These are phyloP conservation scores for Erinaceus europaeus DNA, from an alignment of 2,113 vertebrate genomes.

Conservation along the genomic window DNA sequence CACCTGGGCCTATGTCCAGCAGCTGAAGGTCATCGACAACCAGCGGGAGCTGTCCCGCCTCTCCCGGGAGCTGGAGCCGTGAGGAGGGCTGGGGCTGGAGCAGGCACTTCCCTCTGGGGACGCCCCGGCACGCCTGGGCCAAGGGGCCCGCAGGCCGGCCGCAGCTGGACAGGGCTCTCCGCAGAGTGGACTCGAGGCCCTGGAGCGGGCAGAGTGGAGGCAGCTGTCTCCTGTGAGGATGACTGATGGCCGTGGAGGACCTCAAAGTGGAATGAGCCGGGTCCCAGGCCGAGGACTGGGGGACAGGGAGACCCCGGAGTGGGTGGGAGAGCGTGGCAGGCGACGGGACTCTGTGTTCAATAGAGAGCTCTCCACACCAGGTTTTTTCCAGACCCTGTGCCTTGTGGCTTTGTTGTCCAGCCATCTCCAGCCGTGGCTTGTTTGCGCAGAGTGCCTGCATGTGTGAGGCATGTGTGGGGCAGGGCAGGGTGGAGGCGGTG, in stretches of 20 bases:
- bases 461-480: background rate
- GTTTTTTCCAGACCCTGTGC: background rate
- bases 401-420: background rate
- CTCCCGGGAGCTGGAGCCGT: conserved; percentile 87
- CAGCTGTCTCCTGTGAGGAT: conserved; percentile 33
- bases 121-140: background rate
- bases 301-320: background rate
- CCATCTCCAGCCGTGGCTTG: background rate
- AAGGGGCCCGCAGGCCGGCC: conserved; percentile 28
- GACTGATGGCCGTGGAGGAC: conserved; percentile 26
- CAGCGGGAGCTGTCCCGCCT: conserved; percentile 92
- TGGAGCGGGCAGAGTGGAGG: conserved; percentile 17
- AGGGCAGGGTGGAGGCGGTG: background rate
- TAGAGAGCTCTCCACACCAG: conserved; percentile 44
- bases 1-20: conserved; percentile 89
- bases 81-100: conserved; percentile 53
- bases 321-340: background rate
- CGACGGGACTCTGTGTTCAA: background rate
- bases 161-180: conserved; percentile 62
- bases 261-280: background rate
- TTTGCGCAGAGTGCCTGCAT: background rate
- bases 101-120: conserved; percentile 17
- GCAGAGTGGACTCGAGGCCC: conserved; percentile 26
- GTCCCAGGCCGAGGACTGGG: conserved; percentile 29
- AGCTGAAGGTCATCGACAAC: conserved; percentile 92